A percentile compares a stretch with the other conserved stretches of the same genome.
Evolutionary conservation across 2,113 vertebrate genomes (phyloP).

Genomic region (Amphiprion percula): DNA sequence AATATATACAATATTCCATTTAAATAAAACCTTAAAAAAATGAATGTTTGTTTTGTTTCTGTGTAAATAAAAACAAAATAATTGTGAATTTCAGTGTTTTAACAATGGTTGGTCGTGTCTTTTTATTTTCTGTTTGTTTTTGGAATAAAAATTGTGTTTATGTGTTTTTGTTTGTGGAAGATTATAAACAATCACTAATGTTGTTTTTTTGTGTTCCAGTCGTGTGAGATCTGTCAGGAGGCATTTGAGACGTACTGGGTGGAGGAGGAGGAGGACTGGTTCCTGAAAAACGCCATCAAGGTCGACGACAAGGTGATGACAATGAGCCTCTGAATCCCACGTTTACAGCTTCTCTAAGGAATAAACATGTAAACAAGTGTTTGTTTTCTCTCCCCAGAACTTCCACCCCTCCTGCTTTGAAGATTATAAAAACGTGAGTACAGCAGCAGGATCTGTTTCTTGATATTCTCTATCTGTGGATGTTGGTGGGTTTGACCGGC

Average conservation of each 20-base stretch:
- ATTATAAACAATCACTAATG: too few species aligned
- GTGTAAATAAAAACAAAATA: too few species aligned
- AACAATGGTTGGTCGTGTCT: too few species aligned
- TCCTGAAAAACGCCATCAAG: constrained; percentile 95
- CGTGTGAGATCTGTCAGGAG: constrained; percentile 98
- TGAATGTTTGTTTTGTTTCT: too few species aligned
- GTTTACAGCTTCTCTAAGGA: not conserved
- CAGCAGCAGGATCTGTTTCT: too few species aligned
- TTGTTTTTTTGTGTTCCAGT: constrained; percentile 71
- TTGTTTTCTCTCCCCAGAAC: constrained; percentile 85
- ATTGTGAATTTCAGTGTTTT: too few species aligned
- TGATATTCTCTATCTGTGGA: too few species aligned
- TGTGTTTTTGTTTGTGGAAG: too few species aligned
- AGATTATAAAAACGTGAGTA: constrained; percentile 97
- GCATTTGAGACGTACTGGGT: constrained; percentile 99
- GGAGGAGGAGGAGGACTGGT: constrained; percentile 99
- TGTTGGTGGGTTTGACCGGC: not conserved
- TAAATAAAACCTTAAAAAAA: too few species aligned
- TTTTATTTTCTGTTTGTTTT: too few species aligned
- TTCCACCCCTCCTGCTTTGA: constrained; percentile 98
- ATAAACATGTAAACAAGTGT: not conserved
- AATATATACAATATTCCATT: too few species aligned
- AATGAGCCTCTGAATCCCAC: not conserved
- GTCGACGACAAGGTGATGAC: constrained; percentile 92
- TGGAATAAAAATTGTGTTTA: too few species aligned